Evolutionary conservation across 2,888 invertebrate genomes (phyloP).

Genomic region (Tribolium freemani): DNA sequence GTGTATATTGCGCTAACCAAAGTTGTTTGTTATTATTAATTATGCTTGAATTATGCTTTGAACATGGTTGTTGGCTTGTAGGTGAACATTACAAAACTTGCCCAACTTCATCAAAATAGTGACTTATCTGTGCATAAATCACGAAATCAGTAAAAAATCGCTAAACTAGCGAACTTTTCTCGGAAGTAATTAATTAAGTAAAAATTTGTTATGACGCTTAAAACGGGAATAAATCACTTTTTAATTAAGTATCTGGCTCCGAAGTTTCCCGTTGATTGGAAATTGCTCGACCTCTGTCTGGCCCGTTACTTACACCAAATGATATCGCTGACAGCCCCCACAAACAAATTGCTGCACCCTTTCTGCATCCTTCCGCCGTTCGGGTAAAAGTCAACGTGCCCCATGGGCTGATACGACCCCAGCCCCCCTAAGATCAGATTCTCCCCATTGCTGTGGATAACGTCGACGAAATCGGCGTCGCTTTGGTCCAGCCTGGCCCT

Average conservation of each 20-base stretch:
- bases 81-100: too few relatives aligned
- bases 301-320: slow-evolving; percentile 81
- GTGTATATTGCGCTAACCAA: too few relatives aligned
- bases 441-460: slow-evolving; percentile 94
- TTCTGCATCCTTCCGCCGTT: slow-evolving; percentile 94
- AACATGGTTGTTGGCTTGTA: too few relatives aligned
- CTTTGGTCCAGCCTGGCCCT: slow-evolving; percentile 86
- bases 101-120: too few relatives aligned
- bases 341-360: slow-evolving; percentile 92
- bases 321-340: slow-evolving; percentile 91
- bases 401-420: slow-evolving; percentile 89
- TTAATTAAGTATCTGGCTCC: neutral
- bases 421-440: slow-evolving; percentile 91
- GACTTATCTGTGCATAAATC: too few relatives aligned
- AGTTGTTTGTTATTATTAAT: too few relatives aligned
- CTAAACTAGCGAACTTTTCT: neutral
- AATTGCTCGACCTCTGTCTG: neutral
- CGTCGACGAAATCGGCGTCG: slow-evolving; percentile 92
- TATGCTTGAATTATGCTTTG: too few relatives aligned
- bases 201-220: neutral
- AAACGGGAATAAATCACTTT: neutral
- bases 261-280: neutral
- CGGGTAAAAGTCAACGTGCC: slow-evolving; percentile 93
- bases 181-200: neutral
- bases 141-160: neutral